phyloP scores from a whole-genome alignment of 2,797 vertebrate species.

The Crocidura indochinensis region DNA sequence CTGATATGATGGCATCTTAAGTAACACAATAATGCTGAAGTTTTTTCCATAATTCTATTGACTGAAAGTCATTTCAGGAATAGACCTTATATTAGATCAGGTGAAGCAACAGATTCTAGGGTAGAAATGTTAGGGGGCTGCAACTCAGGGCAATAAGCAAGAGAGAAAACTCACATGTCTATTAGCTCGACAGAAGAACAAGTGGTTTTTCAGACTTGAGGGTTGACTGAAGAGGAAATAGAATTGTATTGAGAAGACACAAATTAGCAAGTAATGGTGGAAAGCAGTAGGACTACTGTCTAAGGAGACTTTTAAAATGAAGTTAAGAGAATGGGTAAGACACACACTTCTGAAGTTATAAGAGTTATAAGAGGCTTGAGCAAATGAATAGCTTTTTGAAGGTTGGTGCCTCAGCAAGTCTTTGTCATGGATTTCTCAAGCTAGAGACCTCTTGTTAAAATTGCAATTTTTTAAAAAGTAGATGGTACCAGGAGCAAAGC shows the following conservation, averaged over 20 bases:
- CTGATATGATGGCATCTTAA: conserved; percentile 9
- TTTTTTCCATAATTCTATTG: neutral
- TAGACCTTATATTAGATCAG: neutral
- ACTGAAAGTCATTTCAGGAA: conserved; percentile 14
- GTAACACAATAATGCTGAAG: neutral
- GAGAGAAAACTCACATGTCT: neutral
- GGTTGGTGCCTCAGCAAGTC: rapidly evolving
- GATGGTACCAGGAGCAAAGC: too few relatives aligned
- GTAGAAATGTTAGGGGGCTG: neutral
- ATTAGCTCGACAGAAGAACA: neutral
- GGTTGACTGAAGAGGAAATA: neutral
- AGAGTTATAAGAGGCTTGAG: neutral
- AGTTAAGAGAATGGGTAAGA: neutral
- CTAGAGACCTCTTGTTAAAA: neutral
- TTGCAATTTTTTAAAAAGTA: neutral
- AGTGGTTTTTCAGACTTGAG: neutral
- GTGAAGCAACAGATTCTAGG: neutral
- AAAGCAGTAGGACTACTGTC: neutral
- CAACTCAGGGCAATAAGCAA: too few relatives aligned
- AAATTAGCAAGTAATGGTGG: neutral
- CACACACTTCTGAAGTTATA: neutral
- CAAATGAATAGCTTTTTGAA: neutral
- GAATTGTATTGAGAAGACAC: neutral
- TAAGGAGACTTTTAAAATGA: neutral
- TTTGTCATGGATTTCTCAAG: neutral